Evolutionary conservation across 2,113 vertebrate species (phyloP), one percentile per base, ranked within the genome.

Genomic region (Zosterops hypoxanthus): DNA sequence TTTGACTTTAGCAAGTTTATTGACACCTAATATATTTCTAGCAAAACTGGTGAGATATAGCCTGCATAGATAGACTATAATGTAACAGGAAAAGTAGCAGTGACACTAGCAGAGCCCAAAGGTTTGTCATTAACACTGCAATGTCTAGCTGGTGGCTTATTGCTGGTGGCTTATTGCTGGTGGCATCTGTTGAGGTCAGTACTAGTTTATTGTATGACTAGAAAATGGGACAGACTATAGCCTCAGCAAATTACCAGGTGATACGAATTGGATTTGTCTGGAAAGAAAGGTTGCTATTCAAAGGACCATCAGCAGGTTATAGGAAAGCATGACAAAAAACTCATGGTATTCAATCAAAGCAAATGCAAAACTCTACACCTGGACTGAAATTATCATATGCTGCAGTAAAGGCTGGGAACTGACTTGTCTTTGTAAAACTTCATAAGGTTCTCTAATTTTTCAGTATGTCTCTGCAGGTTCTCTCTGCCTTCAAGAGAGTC

Each of bases 341-440:
- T 50, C 15, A 55, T 25, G 4, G 4, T 44, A 24, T 41, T 59
- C 68, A 59, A 36, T 17, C 68, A 66, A 76, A 86, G 12, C 21
- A 66, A 84, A 55, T 23, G 8, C 9, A 69, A 60, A 81, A 6
- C 22, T 23, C 57, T 33, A 22, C 9, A 50, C 9, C 9, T 68
- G 36, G 14, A 33, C 39, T 5, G 5, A 68, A 84, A 59, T 33
- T 68, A 63, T 1, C 28, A 11, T 14, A 25, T 0, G 0, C 50
- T 84, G 14, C 14, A 50, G 16, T 55, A 55, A 20, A 55, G 36
- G 4, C 28, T 76, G 36, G n/a, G 12, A 79, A 61, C 8, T 25
- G 41, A 61, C 19, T 85, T 49, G 20, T 21, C 41, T 44, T 57
- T 36, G 9, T 59, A 11, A 57, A 57, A 13, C 36, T 57, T 57